Conservation (phyloP, 2,113 vertebrate genomes). For the Sylvilagus bachmani region DNA sequence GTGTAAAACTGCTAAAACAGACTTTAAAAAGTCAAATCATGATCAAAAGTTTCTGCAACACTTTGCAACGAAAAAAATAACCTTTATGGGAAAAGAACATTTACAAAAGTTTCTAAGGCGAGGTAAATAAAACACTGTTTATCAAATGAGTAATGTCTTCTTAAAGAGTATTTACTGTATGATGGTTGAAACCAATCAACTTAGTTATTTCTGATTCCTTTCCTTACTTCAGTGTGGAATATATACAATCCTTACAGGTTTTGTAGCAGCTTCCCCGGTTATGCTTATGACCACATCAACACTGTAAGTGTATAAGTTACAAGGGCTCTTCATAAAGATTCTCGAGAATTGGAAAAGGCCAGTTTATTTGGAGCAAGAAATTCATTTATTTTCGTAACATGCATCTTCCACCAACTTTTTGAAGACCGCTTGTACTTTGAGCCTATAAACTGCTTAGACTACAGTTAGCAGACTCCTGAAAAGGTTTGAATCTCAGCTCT, state of each 20-base stretch:
- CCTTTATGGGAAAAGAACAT: slow-evolving; percentile 28
- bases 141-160: background rate
- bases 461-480: slow-evolving; percentile 20
- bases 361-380: too few species aligned
- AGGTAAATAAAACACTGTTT: background rate
- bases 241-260: background rate
- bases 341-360: too few species aligned
- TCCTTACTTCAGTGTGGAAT: background rate
- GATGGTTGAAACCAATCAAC: background rate
- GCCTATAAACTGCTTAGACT: background rate
- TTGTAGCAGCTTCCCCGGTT: background rate
- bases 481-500: background rate
- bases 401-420: too few species aligned
- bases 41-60: slow-evolving; percentile 47
- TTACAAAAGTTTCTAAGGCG: background rate
- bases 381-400: too few species aligned
- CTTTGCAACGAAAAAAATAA: slow-evolving; percentile 59
- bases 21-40: background rate
- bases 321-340: too few species aligned
- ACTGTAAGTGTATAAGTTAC: background rate
- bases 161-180: background rate
- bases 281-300: background rate
- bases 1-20: background rate
- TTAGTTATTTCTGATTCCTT: background rate
- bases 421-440: background rate